A percentile compares a stretch with the other conserved stretches of the same genome.
These are phyloP conservation scores for Aradus depressus DNA, from an alignment of 2,888 invertebrate species.

Conservation along the genomic window DNA sequence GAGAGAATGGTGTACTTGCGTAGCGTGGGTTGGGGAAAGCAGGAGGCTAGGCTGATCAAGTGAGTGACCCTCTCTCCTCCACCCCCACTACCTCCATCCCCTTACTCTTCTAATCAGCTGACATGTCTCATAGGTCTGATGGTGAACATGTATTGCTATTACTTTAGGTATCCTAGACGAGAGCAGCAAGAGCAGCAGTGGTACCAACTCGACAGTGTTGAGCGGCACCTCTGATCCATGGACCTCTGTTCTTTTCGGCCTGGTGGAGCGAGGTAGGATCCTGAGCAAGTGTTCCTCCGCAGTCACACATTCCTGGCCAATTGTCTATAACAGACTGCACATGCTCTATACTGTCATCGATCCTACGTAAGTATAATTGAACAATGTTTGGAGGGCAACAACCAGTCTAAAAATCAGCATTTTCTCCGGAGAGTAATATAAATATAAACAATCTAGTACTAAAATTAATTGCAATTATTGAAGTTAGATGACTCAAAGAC, in stretches of 20 bases:
- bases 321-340: slow-evolving; percentile 81
- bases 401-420: no score
- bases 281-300: slow-evolving; percentile 75
- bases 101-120: no score
- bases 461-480: no score
- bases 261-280: slow-evolving; percentile 73
- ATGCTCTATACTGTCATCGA: slow-evolving; percentile 88
- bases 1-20: no score
- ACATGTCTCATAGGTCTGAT: no score
- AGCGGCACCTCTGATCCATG: slow-evolving; percentile 63
- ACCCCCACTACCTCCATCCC: no score
- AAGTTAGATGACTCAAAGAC: no score
- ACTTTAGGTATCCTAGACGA: slow-evolving; percentile 41
- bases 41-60: no score
- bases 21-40: no score
- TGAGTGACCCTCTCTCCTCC: not conserved
- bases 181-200: slow-evolving; percentile 41
- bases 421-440: no score
- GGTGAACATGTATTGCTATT: not conserved
- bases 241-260: slow-evolving; percentile 79
- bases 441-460: no score
- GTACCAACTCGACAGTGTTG: slow-evolving; percentile 35
- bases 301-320: slow-evolving; percentile 88
- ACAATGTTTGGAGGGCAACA: slow-evolving; percentile 5
- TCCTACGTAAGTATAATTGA: slow-evolving; percentile 61